Evolutionary conservation across 2,113 vertebrate genomes (phyloP).

Genomic region (Periophthalmodon schlosseri): DNA sequence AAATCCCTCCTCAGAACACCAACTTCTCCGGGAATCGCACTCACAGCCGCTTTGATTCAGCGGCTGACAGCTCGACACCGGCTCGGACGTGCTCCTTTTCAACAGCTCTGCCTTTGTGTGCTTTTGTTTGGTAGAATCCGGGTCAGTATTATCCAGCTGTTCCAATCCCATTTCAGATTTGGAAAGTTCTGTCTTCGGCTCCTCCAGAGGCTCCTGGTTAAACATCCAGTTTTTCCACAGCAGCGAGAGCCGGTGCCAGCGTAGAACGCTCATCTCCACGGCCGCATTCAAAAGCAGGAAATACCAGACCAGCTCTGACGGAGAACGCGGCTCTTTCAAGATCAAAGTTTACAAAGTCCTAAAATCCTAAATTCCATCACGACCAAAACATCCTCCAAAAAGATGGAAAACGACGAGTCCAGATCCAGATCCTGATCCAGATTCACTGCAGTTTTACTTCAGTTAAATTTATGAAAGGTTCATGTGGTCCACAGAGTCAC

Average conservation of each 20-base stretch:
- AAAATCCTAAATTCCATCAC: not conserved
- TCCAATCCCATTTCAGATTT: conserved; percentile 1
- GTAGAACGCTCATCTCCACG: conserved; percentile 80
- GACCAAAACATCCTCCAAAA: not conserved
- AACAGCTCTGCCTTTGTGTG: conserved; percentile 9
- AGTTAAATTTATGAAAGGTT: conserved; percentile 12
- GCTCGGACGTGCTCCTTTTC: conserved; percentile 38
- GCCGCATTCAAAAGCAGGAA: conserved; percentile 56
- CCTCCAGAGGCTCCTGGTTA: conserved; percentile 82
- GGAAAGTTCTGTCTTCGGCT: conserved; percentile 47
- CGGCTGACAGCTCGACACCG: not conserved
- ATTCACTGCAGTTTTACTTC: no score
- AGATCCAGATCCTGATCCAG: conserved; percentile 11
- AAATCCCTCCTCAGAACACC: conserved; percentile 54
- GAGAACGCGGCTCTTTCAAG: conserved; percentile 17
- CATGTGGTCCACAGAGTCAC: conserved; percentile 47
- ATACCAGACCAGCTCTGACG: conserved; percentile 35
- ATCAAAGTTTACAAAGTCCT: conserved; percentile 34
- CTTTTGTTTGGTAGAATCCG: conserved; percentile 21
- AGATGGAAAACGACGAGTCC: not conserved
- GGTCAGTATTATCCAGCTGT: conserved; percentile 16
- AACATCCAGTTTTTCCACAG: conserved; percentile 91
- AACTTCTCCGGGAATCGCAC: not conserved
- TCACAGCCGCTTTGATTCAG: not conserved
- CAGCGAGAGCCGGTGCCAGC: conserved; percentile 80